Conservation (phyloP, 2,888 invertebrate species). For the Nipponacmea schrenckii region DNA sequence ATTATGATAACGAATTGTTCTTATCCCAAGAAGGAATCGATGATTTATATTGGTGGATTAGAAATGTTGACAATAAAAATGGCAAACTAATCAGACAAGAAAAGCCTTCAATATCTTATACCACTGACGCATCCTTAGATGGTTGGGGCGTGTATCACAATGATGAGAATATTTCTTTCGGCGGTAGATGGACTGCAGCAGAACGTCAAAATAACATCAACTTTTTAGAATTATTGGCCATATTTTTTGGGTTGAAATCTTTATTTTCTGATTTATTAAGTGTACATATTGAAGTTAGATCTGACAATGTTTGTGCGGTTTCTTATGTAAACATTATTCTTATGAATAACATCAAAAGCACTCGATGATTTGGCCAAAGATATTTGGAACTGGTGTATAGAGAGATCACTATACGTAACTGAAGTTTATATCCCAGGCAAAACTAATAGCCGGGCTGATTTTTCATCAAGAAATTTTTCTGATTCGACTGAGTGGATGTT, state of each 20-base stretch:
- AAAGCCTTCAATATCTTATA: slow-evolving; percentile 16
- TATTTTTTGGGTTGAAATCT: too few species aligned
- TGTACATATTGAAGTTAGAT: too few species aligned
- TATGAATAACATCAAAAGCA: not conserved
- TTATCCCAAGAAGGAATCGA: slow-evolving; percentile 6
- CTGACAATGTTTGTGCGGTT: too few species aligned
- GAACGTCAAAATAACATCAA: not conserved
- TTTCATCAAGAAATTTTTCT: too few species aligned
- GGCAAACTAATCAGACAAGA: too few species aligned
- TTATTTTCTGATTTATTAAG: too few species aligned
- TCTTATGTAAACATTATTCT: not conserved
- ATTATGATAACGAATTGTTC: slow-evolving; percentile 14
- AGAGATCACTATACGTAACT: too few species aligned
- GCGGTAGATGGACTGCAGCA: not conserved
- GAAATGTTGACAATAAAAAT: slow-evolving; percentile 23
- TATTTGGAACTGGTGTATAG: slow-evolving; percentile 1
- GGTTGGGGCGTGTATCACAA: not conserved
- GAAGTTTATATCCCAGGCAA: too few species aligned
- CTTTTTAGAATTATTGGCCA: too few species aligned
- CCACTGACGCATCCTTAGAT: not conserved
- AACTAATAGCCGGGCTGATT: too few species aligned
- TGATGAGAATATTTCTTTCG: not conserved
- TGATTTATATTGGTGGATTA: not conserved
- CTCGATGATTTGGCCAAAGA: not conserved
- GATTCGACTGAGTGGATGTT: too few species aligned